phyloP scores from a whole-genome alignment of 1,140 invertebrate genomes.

The Spodoptera frugiperda region DNA sequence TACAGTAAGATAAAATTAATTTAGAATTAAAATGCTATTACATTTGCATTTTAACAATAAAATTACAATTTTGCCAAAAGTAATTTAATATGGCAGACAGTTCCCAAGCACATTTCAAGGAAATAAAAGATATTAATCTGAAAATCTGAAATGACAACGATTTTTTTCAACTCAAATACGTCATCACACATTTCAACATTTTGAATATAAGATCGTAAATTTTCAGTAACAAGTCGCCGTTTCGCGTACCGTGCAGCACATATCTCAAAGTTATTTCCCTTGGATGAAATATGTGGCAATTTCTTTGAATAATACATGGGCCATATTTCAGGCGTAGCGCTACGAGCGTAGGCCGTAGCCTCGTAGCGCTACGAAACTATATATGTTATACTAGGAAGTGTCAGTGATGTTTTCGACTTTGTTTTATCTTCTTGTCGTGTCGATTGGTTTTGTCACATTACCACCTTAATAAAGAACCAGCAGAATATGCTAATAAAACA shows the following conservation, averaged over 20 bases:
- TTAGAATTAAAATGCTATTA: too few relatives aligned
- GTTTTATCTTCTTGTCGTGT: slow-evolving; percentile 46
- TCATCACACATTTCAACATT: slow-evolving; percentile 44
- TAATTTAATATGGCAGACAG: too few relatives aligned
- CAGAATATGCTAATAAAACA: too few relatives aligned
- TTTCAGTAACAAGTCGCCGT: slow-evolving; percentile 47
- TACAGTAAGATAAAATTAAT: too few relatives aligned
- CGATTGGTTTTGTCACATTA: slow-evolving; percentile 30
- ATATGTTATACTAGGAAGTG: slow-evolving; percentile 57
- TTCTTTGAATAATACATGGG: slow-evolving; percentile 86
- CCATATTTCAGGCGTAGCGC: slow-evolving; percentile 79
- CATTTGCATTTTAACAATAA: too few relatives aligned
- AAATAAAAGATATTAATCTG: not conserved
- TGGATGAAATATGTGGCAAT: slow-evolving; percentile 86
- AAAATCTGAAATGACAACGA: slow-evolving; percentile 13
- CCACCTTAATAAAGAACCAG: too few relatives aligned
- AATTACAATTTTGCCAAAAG: too few relatives aligned
- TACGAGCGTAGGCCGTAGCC: slow-evolving; percentile 60
- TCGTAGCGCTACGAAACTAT: slow-evolving; percentile 46
- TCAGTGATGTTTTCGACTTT: slow-evolving; percentile 56
- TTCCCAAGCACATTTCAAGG: slow-evolving; percentile 1
- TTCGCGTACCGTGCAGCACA: slow-evolving; percentile 60
- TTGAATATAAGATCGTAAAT: slow-evolving; percentile 46
- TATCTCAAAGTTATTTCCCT: slow-evolving; percentile 84
- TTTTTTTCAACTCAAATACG: slow-evolving; percentile 12